phyloP scores from a whole-genome alignment of 2,113 vertebrate species.

The Myanophis thanlyinensis region DNA sequence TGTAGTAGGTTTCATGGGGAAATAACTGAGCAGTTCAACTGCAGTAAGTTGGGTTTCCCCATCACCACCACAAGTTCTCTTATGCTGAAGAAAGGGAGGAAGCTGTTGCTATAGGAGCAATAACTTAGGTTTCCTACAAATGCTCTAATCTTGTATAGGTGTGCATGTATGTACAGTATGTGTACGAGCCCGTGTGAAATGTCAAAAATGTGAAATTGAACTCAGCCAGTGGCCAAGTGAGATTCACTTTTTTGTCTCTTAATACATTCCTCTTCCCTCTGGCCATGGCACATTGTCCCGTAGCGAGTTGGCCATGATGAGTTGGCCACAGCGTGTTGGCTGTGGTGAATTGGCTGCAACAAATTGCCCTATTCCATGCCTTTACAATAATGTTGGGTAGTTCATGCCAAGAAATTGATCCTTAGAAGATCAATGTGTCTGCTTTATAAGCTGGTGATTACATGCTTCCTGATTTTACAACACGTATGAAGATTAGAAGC shows the following conservation, averaged over 20 bases:
- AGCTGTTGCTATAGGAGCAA: background rate
- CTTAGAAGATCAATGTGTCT: background rate
- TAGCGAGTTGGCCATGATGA: no score
- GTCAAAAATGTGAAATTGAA: background rate
- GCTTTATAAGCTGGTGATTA: background rate
- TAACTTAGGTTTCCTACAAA: background rate
- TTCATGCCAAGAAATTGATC: background rate
- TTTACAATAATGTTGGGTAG: background rate
- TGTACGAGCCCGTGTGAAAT: background rate
- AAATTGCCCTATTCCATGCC: background rate
- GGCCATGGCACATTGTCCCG: no score
- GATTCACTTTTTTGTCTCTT: constrained; percentile 2
- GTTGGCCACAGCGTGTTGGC: no score
- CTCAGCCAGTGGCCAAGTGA: background rate
- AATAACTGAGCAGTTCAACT: background rate
- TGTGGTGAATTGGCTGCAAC: no score
- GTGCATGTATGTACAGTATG: background rate
- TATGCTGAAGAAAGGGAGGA: background rate
- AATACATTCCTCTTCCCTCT: background rate
- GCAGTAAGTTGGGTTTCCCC: background rate
- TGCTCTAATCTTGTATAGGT: background rate
- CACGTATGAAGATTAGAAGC: background rate
- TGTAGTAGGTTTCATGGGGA: background rate
- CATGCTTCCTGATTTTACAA: background rate
- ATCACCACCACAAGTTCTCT: background rate